Conservation (phyloP, 2,888 invertebrate genomes). For the Marasmarcha lunaedactyla region DNA sequence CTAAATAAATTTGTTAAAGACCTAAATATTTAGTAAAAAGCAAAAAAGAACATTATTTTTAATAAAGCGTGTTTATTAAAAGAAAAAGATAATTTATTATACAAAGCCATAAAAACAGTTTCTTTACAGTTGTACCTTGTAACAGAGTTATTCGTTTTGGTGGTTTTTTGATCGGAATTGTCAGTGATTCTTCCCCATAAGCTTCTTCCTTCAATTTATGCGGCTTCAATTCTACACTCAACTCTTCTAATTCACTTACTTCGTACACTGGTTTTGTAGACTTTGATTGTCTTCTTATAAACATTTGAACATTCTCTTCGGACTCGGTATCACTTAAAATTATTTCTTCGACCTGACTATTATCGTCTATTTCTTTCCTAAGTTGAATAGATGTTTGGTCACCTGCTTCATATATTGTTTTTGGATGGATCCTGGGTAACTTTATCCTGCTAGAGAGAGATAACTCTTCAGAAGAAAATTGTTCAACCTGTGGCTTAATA, state of each 20-base stretch:
- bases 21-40: too few relatives aligned
- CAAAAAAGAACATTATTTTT: too few relatives aligned
- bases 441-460: slow-evolving; percentile 79
- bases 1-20: too few relatives aligned
- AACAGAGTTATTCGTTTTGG: slow-evolving; percentile 73
- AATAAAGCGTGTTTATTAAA: too few relatives aligned
- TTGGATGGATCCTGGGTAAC: slow-evolving; percentile 73
- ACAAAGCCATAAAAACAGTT: too few relatives aligned
- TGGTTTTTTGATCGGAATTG: slow-evolving; percentile 76
- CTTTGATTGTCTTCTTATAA: slow-evolving; percentile 40
- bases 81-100: too few relatives aligned
- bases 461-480: slow-evolving; percentile 77
- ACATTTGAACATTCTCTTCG: slow-evolving; percentile 70
- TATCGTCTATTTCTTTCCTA: slow-evolving; percentile 74
- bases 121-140: slow-evolving; percentile 64
- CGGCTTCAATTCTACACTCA: slow-evolving; percentile 68
- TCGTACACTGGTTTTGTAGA: slow-evolving; percentile 69
- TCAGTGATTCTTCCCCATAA: slow-evolving; percentile 76
- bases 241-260: slow-evolving; percentile 73
- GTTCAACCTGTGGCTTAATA: slow-evolving; percentile 42
- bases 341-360: slow-evolving; percentile 74
- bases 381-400: slow-evolving; percentile 77
- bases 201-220: slow-evolving; percentile 44
- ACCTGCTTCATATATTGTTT: slow-evolving; percentile 74
- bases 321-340: slow-evolving; percentile 73